phyloP scores from a whole-genome alignment of 2,797 vertebrate genomes.

The Scarus forsteni region DNA sequence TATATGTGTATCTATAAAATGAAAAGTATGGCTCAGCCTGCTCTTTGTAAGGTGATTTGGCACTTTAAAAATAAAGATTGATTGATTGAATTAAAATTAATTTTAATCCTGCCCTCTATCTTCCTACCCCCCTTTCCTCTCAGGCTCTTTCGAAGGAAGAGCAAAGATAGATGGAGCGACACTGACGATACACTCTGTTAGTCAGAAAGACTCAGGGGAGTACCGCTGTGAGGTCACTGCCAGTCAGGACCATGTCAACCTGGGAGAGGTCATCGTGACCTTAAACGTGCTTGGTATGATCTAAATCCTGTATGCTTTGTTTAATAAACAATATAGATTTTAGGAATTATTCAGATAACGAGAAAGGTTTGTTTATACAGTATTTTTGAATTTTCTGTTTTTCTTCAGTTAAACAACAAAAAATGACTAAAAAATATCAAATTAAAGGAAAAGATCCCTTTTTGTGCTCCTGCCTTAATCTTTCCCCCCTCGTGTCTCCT shows the following conservation, averaged over 20 bases:
- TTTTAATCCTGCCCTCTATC: neutral
- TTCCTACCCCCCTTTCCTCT: conserved; percentile 1
- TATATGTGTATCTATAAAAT: too few species aligned
- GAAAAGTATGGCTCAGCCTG: too few species aligned
- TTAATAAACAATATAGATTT: neutral
- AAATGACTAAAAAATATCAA: too few species aligned
- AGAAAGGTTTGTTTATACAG: too few species aligned
- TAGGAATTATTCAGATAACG: neutral
- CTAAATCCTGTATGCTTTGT: neutral
- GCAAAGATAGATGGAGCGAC: conserved; percentile 91
- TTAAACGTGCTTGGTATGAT: conserved; percentile 90
- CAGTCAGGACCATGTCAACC: conserved; percentile 84
- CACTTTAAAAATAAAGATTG: too few species aligned
- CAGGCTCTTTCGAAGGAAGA: conserved; percentile 85
- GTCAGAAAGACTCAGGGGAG: conserved; percentile 90
- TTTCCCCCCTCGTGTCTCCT: conserved; percentile 3
- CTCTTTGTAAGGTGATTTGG: too few species aligned
- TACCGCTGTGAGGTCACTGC: conserved; percentile 96
- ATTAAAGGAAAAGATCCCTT: too few species aligned
- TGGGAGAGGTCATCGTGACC: conserved; percentile 88
- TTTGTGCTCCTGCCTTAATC: neutral
- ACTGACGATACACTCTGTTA: conserved; percentile 91
- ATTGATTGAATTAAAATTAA: too few species aligned
- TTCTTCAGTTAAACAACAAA: too few species aligned
- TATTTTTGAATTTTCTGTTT: too few species aligned